Evolutionary conservation across 2,888 invertebrate species (phyloP), one percentile per base, ranked within the genome.

Genomic region (Rotaria macrura): DNA sequence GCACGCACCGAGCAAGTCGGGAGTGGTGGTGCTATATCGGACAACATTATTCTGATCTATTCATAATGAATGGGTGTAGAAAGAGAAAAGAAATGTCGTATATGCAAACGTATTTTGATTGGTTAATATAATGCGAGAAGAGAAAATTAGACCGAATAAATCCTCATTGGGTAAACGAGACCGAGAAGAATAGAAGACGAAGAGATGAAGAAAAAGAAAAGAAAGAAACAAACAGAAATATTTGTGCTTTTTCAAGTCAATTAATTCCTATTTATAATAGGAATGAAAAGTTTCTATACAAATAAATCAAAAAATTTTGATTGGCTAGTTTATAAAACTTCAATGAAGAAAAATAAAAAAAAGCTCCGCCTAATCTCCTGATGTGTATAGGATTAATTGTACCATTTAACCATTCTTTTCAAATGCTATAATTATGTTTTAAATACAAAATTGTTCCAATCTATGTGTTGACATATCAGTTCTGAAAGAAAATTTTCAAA

Each of bases 31-130:
- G 65, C 65, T 65, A 34, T 65, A 65, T 65, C 65, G 65, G 34
- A 65, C 65, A 65, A 65, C 65, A 65, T 65, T 65, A 65, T 65
- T 65, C 65, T 65, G 65, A 65, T 65, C 65, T 65, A 65, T 65
- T 34, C 34, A 65, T 65, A 65, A 65, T 65, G 65, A 65, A 65
- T 65, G 34, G 29, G 34, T 29, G 29, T 34, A 34, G 65, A 65
- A 65, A 65, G 34, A 65, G 34, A 65, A 65, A 65, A 65, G 65
- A 65, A 65, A 65, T 65, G 65, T 34, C 65, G 34, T 65, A 29
- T 34, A 34, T 38, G 34, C 65, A 34, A 29, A 34, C 65, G 65
- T 65, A 20, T 34, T 65, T 38, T 34, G 34, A 65, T 65, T 65
- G 65, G 65, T 65, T 34, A 29, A 34, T 34, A 65, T 34, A 17